Conservation (phyloP, 2,888 invertebrate species). For the Pristionchus exspectatus region DNA sequence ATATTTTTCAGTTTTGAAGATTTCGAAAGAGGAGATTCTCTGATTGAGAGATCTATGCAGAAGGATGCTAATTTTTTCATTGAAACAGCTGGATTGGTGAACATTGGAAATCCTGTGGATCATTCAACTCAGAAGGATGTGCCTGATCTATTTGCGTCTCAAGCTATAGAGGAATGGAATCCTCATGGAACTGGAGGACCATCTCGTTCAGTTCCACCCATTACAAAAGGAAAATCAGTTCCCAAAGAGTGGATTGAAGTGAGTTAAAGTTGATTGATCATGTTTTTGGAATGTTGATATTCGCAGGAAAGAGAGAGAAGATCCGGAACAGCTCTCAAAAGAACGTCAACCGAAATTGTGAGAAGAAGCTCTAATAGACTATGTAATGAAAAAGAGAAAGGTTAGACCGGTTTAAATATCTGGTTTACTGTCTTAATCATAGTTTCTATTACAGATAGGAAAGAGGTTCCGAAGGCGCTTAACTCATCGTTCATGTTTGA, state of each 20-base stretch:
- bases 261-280: background rate
- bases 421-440: background rate
- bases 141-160: slow-evolving; percentile 47
- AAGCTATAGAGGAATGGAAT: slow-evolving; percentile 40
- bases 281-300: background rate
- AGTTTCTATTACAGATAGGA: background rate
- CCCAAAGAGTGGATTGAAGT: slow-evolving; percentile 47
- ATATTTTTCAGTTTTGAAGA: background rate
- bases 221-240: background rate
- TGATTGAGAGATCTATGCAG: background rate
- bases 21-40: background rate
- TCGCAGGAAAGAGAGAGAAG: background rate
- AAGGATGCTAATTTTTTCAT: slow-evolving; percentile 44
- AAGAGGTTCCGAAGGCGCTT: background rate
- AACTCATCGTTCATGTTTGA: slow-evolving; percentile 29
- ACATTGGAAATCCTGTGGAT: slow-evolving; percentile 35
- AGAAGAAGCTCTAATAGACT: slow-evolving; percentile 25
- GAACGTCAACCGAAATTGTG: background rate
- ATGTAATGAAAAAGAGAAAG: background rate
- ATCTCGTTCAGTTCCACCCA: background rate
- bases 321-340: background rate
- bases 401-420: background rate
- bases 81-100: slow-evolving; percentile 36
- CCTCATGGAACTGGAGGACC: background rate
- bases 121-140: slow-evolving; percentile 42